A percentile compares a stretch with the other conserved stretches of the same genome.
Evolutionary conservation across 2,797 vertebrate species (phyloP).

Genomic region (Brachymystax lenok): DNA sequence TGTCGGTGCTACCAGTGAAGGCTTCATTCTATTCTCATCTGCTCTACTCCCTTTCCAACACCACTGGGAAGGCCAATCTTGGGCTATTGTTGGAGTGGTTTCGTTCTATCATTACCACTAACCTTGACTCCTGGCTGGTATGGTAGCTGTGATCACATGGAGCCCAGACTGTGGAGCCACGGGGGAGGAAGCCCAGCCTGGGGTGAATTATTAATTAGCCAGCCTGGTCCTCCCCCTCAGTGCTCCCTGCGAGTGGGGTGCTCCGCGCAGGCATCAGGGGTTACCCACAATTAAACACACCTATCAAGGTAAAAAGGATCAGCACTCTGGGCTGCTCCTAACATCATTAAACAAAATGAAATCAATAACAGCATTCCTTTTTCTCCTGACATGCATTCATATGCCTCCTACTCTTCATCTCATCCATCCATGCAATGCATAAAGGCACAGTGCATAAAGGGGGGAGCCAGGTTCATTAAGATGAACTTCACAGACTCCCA

Average conservation of each 20-base stretch:
- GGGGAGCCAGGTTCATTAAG: slow-evolving; percentile 62
- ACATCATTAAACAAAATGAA: slow-evolving; percentile 69
- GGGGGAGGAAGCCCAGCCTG: slow-evolving; percentile 71
- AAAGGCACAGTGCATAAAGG: slow-evolving; percentile 18
- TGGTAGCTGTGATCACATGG: slow-evolving; percentile 72
- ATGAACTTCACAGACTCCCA: slow-evolving; percentile 68
- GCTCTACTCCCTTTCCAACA: slow-evolving; percentile 53
- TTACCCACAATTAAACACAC: slow-evolving; percentile 69
- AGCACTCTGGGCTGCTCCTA: slow-evolving; percentile 65
- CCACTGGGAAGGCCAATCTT: slow-evolving; percentile 75
- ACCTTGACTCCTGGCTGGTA: slow-evolving; percentile 79
- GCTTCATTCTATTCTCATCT: slow-evolving; percentile 56
- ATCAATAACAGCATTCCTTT: slow-evolving; percentile 69
- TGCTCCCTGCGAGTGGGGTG: slow-evolving; percentile 54
- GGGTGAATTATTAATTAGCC: slow-evolving; percentile 81
- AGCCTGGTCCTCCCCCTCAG: slow-evolving; percentile 69
- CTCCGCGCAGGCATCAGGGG: slow-evolving; percentile 43
- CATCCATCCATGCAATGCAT: slow-evolving; percentile 30
- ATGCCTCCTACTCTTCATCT: slow-evolving; percentile 53
- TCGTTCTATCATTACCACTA: slow-evolving; percentile 77
- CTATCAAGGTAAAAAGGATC: slow-evolving; percentile 77
- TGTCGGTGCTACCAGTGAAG: slow-evolving; percentile 48
- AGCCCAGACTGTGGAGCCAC: slow-evolving; percentile 54
- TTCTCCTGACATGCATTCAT: slow-evolving; percentile 59
- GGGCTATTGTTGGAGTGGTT: slow-evolving; percentile 70